Percentiles rank a stretch among this genome's conserved stretches.
Evolutionary conservation across 2,797 vertebrate genomes (phyloP).

Genomic region (Echiichthys vipera): DNA sequence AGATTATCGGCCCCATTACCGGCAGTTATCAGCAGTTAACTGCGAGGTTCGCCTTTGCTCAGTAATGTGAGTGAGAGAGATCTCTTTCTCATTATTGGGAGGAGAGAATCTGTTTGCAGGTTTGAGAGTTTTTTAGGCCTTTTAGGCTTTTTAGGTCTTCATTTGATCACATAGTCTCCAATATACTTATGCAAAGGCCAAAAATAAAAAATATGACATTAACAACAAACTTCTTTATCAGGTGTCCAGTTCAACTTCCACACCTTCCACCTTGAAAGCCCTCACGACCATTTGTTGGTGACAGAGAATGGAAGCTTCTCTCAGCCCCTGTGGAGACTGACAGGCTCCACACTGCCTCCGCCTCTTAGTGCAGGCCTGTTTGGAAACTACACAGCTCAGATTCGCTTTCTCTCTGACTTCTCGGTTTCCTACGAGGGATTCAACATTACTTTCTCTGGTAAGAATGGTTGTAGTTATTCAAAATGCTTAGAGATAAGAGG

Average conservation of each 20-base stretch:
- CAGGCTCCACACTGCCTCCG: constrained; percentile 91
- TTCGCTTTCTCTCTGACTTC: constrained; percentile 98
- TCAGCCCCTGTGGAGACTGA: constrained; percentile 93
- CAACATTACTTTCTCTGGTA: constrained; percentile 99
- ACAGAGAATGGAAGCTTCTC: constrained; percentile 96
- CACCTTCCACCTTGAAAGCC: constrained; percentile 97
- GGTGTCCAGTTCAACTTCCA: constrained; percentile 98
- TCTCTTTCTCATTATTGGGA: no score
- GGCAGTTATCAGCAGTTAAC: no score
- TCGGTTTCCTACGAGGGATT: constrained; percentile 99
- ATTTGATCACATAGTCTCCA: no score
- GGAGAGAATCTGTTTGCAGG: no score
- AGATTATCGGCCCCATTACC: no score
- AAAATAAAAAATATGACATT: no score
- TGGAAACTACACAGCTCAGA: constrained; percentile 97
- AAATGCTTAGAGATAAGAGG: not conserved
- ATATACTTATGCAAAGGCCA: not conserved
- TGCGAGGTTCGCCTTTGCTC: no score
- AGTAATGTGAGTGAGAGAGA: no score
- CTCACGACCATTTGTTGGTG: constrained; percentile 95
- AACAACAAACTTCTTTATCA: no score
- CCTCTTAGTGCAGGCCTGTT: constrained; percentile 95
- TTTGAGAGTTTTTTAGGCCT: no score
- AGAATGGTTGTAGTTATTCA: not conserved
- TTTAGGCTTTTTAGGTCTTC: no score